Base-by-base conservation (phyloP, 23 tunicate species). In the Pegea sp. region DNA sequence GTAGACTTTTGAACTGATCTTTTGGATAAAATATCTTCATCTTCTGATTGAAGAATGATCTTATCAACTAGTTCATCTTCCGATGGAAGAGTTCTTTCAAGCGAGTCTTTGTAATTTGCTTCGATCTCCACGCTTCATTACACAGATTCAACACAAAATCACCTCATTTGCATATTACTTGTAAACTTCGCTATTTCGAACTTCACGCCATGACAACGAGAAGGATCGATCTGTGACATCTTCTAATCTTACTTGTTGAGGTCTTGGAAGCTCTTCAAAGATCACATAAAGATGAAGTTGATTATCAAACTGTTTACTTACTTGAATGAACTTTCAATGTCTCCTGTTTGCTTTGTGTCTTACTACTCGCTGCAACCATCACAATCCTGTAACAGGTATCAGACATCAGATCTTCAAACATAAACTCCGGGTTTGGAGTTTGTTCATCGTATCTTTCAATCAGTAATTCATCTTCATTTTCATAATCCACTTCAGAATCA, bases 311-410 rank as follows among this genome's bases (percentile, higher is more conserved):
- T n/a, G n/a, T n/a, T n/a, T n/a, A 58, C 70, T 79, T 42, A 84
- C 95, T 84, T 51, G 95, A 73, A 58, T 73, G 54, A 13, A 42
- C 68, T 7, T 42, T 50, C 30, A 74, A 26, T 49, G 58, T 58
- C 0, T 33, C 50, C 13, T 44, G 19, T 27, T 58, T 33, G 53
- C 95, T 84, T 38, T 74, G 57, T 24, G 95, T 84, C 46, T 73
- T 53, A 2, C 52, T 30, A 52, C 73, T 84, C 33, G 62, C 16
- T 5, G 95, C 84, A 43, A 34, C 62, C 76, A 84, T 84, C 52
- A 64, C 42, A 18, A 84, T 74, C 7, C 34, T 31, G 58, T 71
- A 73, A 23, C 72, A 64, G 13, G 54, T 56, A 30, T 84, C 69
- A 16, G 76, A 42, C 1, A 53, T 24, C 54, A 73, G 67, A 21